phyloP scores from a whole-genome alignment of 1,140 invertebrate species.

The Homarus americanus region DNA sequence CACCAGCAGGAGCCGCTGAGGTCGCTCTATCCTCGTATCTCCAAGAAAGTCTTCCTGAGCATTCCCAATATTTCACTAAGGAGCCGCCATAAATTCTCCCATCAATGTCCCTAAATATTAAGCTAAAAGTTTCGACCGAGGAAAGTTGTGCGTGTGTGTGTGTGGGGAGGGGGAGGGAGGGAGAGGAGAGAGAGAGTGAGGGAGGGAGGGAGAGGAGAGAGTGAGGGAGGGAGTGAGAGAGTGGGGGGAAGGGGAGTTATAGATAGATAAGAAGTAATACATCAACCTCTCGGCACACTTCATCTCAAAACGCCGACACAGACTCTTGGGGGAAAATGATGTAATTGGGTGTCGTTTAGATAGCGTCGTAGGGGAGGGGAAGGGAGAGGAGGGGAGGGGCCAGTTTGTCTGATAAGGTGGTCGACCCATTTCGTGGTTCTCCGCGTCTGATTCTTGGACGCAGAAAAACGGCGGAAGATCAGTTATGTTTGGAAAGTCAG shows the following conservation, averaged over 20 bases:
- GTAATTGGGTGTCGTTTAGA: constrained; percentile 64
- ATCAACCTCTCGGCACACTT: constrained; percentile 43
- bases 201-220: neutral
- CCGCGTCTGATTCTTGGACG: constrained; percentile 5
- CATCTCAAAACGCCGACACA: constrained; percentile 57
- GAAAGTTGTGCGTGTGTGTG: neutral
- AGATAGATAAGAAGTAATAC: constrained; percentile 30
- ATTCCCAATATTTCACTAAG: constrained; percentile 30
- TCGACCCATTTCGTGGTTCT: neutral
- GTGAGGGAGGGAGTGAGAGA: too few relatives aligned
- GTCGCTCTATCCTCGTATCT: neutral
- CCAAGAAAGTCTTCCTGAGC: neutral
- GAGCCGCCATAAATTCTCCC: constrained; percentile 4
- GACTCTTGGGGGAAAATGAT: constrained; percentile 50
- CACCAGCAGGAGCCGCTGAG: too few relatives aligned
- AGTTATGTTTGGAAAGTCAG: neutral
- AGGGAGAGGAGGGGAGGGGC: neutral
- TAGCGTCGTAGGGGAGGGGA: constrained; percentile 24
- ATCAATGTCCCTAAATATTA: constrained; percentile 39
- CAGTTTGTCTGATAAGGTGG: constrained; percentile 33
- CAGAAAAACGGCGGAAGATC: neutral
- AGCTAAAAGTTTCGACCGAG: constrained; percentile 14
- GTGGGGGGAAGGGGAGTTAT: neutral
- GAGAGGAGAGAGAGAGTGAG: neutral
- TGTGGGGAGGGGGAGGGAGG: neutral